These are phyloP conservation scores for Platichthys stellatus DNA, from an alignment of 2,113 vertebrate species.

Conservation along the genomic window DNA sequence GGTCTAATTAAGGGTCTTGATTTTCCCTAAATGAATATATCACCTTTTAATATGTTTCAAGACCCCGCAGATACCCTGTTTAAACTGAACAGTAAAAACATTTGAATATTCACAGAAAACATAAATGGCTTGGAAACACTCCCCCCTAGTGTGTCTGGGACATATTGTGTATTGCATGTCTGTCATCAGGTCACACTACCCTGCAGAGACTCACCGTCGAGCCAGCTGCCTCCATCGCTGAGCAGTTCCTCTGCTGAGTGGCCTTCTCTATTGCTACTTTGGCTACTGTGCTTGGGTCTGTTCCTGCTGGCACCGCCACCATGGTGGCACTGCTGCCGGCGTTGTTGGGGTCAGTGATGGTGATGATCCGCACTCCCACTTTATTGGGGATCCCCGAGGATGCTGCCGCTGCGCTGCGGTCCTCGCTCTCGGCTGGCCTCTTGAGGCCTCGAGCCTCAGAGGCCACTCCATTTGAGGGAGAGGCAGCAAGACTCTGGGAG, in stretches of 20 bases:
- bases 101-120: background rate
- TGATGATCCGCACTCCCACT: slow-evolving; percentile 98
- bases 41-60: no score
- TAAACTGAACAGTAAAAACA: background rate
- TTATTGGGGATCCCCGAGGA: slow-evolving; percentile 96
- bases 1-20: background rate
- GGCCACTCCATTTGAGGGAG: slow-evolving; percentile 90
- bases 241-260: slow-evolving; percentile 95
- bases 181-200: slow-evolving; percentile 19
- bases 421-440: slow-evolving; percentile 92
- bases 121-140: background rate
- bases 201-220: slow-evolving; percentile 84
- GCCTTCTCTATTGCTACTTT: slow-evolving; percentile 99
- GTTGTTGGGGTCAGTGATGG: slow-evolving; percentile 99
- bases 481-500: slow-evolving; percentile 81
- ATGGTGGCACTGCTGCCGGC: slow-evolving; percentile 97
- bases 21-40: no score
- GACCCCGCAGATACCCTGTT: no score
- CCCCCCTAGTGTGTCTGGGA: background rate
- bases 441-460: slow-evolving; percentile 91
- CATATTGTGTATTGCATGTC: background rate
- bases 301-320: slow-evolving; percentile 98
- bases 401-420: slow-evolving; percentile 79
- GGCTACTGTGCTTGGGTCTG: slow-evolving; percentile 98
- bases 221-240: slow-evolving; percentile 85